Evolutionary conservation across 1,140 invertebrate genomes (phyloP), one percentile per base, ranked within the genome.

Genomic region (Neoseiulus cucumeris): DNA sequence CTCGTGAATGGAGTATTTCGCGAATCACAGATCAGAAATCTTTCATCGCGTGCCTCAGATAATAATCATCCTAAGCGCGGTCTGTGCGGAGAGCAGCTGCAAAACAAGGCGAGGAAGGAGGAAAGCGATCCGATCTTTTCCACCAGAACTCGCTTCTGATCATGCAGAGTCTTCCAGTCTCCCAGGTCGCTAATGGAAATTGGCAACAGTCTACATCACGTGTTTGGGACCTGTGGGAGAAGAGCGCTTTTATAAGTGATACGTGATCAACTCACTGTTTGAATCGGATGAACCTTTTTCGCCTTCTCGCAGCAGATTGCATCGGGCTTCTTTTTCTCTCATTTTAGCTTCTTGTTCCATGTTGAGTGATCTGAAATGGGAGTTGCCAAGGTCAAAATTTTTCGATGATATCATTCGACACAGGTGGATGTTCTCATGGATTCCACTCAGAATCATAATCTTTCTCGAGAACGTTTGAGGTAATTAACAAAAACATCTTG

Each of bases 261-360:
- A 30, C 12, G 7, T 45, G 44, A 65, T 42, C n/a, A 17, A n/a
- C 73, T 69, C 0, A 73, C 72, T 1, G 71, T 70, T 59, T n/a
- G 51, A 17, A 33, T 59, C 51, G 17, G 25, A 33, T 29, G 51
- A 20, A 25, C 51, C 33, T 59, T 59, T 59, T 59, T 59, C 51
- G 51, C 51, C 51, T 6, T 59, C 51, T 25, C 51, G 17, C 25
- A 59, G 51, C 33, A 59, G 33, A 25, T 25, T 59, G 22, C 51
- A 29, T 72, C 86, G 85, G 44, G 70, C 71, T 64, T 89, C 86
- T 70, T 81, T 82, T 68, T 89, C 85, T 68, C 87, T 80, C 75
- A 90, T 87, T 64, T 87, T 81, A 18, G 89, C 89, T 76, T 93
- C 89, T 70, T 91, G 86, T 76, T 92, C 89, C 85, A 93, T 89